phyloP scores from a whole-genome alignment of 2,113 vertebrate genomes.

The Neofelis nebulosa region DNA sequence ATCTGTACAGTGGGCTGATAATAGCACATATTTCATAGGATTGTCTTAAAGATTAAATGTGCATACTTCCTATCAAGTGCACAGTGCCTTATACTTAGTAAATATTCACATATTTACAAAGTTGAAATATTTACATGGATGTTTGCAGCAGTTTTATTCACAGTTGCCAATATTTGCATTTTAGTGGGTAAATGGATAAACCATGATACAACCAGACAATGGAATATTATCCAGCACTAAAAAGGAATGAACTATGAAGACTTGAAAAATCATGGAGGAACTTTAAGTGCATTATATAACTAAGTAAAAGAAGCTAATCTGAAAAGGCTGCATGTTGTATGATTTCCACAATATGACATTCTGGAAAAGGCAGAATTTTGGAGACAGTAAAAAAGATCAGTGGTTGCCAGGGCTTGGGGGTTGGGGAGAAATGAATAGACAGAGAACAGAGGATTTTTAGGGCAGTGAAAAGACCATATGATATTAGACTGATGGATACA shows the following conservation, averaged over 20 bases:
- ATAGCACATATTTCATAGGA: neutral
- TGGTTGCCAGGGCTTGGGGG: neutral
- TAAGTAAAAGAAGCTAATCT: neutral
- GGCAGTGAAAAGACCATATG: neutral
- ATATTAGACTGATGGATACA: neutral
- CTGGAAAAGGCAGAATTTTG: neutral
- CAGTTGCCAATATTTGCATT: neutral
- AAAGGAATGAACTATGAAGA: neutral
- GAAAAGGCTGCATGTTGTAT: neutral
- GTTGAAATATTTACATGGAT: neutral
- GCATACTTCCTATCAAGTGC: neutral
- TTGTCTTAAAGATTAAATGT: neutral
- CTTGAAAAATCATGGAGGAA: neutral
- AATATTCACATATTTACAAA: neutral
- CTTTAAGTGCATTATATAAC: neutral
- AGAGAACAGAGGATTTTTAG: constrained; percentile 1
- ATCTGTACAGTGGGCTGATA: neutral
- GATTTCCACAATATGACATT: neutral
- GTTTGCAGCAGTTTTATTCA: neutral
- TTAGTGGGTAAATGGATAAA: neutral
- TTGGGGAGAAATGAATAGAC: neutral
- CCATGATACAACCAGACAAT: neutral
- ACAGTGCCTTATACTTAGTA: neutral
- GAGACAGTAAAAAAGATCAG: neutral
- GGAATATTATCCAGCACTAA: neutral